Evolutionary conservation across 2,888 invertebrate species (phyloP), one percentile per base, ranked within the genome.

Genomic region (Drymonia ruficornis): DNA sequence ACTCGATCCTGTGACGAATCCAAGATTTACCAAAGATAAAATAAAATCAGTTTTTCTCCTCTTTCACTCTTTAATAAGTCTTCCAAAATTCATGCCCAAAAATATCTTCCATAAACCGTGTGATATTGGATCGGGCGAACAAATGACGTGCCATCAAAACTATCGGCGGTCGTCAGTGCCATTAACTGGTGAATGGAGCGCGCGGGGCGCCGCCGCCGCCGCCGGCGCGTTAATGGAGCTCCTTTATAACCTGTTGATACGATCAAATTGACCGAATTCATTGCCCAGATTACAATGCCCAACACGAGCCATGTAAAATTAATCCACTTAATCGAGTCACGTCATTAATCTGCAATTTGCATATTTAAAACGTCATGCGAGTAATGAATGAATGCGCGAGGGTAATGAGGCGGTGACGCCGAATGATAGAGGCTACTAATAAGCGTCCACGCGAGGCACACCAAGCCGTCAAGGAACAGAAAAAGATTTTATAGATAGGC

Each of bases 181-280:
- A 12, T 44, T 44, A 43, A n/a, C 44, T 44, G 44, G 23, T n/a
- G 44, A 23, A 44, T 23, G 6, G 44, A 19, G 44, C 18, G 46
- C 23, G 9, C 34, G 34, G 29, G 46, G 46, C 16, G 46, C 31
- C 12, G 12, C 31, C 28, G 44, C 5, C 23, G 23, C 9, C 13
- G 43, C 42, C 45, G 28, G 45, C 18, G 18, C 12, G 34, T 6
- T 47, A 47, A 47, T 47, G 34, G 47, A 34, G 3, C 34, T 45
- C 47, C 34, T 47, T 47, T 47, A 34, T 47, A 47, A 34, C 47
- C 47, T 47, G 47, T 47, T 47, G 34, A 47, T 47, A 34, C 18
- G 47, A 47, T 47, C 47, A 34, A 34, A 47, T 45, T 28, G 34
- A 47, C 16, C 16, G 13, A 47, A 34, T 34, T 47, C 47, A 47